A percentile compares a stretch with the other conserved stretches of the same genome.
phyloP scores from a whole-genome alignment of 2,888 invertebrate species.

The Watsonalla cultraria region DNA sequence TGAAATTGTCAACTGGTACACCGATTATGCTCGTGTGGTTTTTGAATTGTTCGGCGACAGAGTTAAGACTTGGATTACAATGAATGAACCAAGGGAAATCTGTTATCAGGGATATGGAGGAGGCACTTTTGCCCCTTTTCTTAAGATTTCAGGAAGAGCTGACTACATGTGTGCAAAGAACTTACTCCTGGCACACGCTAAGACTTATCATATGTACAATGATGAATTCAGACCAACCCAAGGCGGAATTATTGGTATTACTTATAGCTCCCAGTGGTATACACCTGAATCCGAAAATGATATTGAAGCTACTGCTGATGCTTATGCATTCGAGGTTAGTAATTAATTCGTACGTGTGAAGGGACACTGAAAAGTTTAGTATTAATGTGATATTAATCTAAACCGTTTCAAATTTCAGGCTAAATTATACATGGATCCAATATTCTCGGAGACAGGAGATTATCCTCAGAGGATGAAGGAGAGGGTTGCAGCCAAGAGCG shows the following conservation, averaged over 20 bases:
- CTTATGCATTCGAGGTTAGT: conserved; percentile 65
- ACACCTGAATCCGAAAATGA: conserved; percentile 65
- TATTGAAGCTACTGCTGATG: conserved; percentile 57
- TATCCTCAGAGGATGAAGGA: conserved; percentile 80
- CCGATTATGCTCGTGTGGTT: conserved; percentile 57
- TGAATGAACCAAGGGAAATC: conserved; percentile 71
- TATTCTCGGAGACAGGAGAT: conserved; percentile 78
- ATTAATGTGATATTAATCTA: no score
- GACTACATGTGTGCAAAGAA: conserved; percentile 69
- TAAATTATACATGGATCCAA: conserved; percentile 80
- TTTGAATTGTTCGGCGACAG: conserved; percentile 65
- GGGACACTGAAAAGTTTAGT: no score
- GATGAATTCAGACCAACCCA: conserved; percentile 50
- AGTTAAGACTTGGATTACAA: conserved; percentile 74
- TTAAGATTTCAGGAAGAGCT: conserved; percentile 49
- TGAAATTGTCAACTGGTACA: conserved; percentile 60
- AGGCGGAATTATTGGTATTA: conserved; percentile 28
- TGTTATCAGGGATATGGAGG: conserved; percentile 61
- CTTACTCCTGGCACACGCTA: conserved; percentile 74
- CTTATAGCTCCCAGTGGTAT: conserved; percentile 38
- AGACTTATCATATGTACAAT: conserved; percentile 69
- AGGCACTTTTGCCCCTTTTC: conserved; percentile 33
- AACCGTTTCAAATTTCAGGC: conserved; percentile 43
- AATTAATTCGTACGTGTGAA: neutral
- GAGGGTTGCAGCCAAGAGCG: conserved; percentile 74